Evolutionary conservation across 2,888 invertebrate genomes (phyloP), one percentile per base, ranked within the genome.

Genomic region (Aphodius granarius): DNA sequence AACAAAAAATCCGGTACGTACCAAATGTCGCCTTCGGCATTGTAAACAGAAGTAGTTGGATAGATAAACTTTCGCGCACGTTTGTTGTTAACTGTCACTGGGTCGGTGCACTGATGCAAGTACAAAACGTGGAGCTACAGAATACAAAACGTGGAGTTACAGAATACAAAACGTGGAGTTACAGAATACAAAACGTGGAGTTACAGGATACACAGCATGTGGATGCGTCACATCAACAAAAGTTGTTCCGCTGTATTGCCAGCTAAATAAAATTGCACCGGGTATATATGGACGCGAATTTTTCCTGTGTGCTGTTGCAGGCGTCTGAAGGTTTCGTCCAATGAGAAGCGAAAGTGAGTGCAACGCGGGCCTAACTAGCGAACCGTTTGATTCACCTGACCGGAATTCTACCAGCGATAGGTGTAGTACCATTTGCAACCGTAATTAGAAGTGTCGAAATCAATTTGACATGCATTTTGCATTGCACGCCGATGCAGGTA

Each of bases 241-340:
- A 73, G 66, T 66, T 23, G 73, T 73, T 73, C 66, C 43, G 66
- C 73, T 65, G 73, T 66, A 43, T 73, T 23, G 43, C 66, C 73
- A 4, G 66, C 1, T 15, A 18, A n/a, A 20, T 18, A 22, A 66
- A 17, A 66, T 65, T 73, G 43, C 23, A 43, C 43, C 43, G 43
- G 43, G 43, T 66, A 66, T 73, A 66, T 73, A 73, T 64, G 9
- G 20, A 65, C 19, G 9, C 43, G 1, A 13, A 2, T 73, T 72
- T 73, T 22, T 64, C 64, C 17, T 63, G 2, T 64, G n/a, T 66
- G 13, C 43, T 62, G 5, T 5, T 66, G 20, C 43, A 9, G 13
- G 6, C 23, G 18, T 18, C 62, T 18, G 66, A n/a, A 43, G 15
- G 16, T 73, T 15, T 43, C 43, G 17, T 43, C 73, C 66, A 73